These are phyloP conservation scores for Aporrectodea caliginosa DNA, from an alignment of 1,140 invertebrate genomes.

Conservation along the genomic window DNA sequence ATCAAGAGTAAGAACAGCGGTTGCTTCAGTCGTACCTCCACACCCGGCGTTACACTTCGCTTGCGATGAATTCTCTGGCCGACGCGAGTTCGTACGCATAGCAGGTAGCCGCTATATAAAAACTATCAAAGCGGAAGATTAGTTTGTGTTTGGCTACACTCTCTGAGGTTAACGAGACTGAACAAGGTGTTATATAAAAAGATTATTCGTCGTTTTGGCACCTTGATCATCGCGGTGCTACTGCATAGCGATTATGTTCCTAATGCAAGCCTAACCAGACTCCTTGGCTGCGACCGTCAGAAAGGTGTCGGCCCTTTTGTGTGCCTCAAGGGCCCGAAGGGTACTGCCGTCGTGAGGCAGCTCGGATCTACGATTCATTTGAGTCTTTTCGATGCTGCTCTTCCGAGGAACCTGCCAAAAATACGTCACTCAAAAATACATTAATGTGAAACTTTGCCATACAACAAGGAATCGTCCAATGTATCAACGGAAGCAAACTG, in stretches of 20 bases:
- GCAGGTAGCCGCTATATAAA: background rate
- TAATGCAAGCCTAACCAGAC: background rate
- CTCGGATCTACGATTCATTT: conserved; percentile 88
- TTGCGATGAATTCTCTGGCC: too few species aligned
- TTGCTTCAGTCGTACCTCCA: too few species aligned
- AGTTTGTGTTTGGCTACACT: background rate
- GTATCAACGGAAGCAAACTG: too few species aligned
- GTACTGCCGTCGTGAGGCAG: conserved; percentile 85
- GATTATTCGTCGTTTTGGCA: background rate
- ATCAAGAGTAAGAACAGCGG: too few species aligned
- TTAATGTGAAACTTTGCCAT: too few species aligned
- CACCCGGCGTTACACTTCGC: too few species aligned
- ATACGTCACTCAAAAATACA: too few species aligned
- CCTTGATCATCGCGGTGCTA: background rate
- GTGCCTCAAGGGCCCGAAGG: conserved; percentile 81
- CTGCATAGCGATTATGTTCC: background rate
- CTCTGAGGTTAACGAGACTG: background rate
- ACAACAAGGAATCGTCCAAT: too few species aligned
- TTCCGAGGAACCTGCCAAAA: conserved; percentile 17
- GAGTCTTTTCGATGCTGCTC: conserved; percentile 73
- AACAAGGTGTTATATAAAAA: background rate
- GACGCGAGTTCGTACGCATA: too few species aligned
- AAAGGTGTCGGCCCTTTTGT: conserved; percentile 75
- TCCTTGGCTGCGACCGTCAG: conserved; percentile 17
- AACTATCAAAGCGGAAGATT: background rate